Base-by-base conservation (phyloP, 2,797 vertebrate species). In the Takifugu rubripes region DNA sequence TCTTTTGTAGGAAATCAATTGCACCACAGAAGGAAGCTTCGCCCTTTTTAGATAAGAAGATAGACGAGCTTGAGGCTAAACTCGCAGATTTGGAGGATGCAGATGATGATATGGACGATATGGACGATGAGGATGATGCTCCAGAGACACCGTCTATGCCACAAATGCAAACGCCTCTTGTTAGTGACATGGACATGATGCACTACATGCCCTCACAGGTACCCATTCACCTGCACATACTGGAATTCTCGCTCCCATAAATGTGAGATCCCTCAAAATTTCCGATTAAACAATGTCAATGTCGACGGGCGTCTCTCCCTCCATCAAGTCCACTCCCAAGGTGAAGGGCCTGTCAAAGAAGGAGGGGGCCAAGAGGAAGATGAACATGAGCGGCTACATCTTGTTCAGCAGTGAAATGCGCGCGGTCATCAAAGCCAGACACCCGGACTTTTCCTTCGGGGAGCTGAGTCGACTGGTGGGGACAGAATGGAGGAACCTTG, bases 311-410 rank as follows among this genome's bases (percentile, higher is more conserved):
- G 31, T 33, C 31, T 1, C 33, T 51, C 10, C 46, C 27, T 44
- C n/a, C 52, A 55, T 76, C 26, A 87, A 99, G 97, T 93, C 94
- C 31, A 97, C 95, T 65, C 96, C 96, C 47, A 99, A 97, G 86
- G 86, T 94, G 56, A 99, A 99, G 82, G 95, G 96, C 68, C 88
- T 94, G 66, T 89, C 94, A 66, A 99, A 99, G 89, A 99, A 99
- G 70, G 97, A 99, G 83, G 94, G 96, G 49, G 94, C 96, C 56
- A 99, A 99, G 86, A 91, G 97, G 79, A 99, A 99, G 92, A 99
- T 98, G 90, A 99, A 99, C 91, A 98, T 98, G 96, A 99, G 97
- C 59, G 97, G 97, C 79, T 99, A 99, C 70, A 99, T 99, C 86
- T 88, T 99, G 72, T 99, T 99, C 88, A 99, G 97, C 90, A 99